A percentile compares a stretch with the other conserved stretches of the same genome.
phyloP scores from a whole-genome alignment of 2,888 invertebrate genomes.

The Athripsodes cinereus region DNA sequence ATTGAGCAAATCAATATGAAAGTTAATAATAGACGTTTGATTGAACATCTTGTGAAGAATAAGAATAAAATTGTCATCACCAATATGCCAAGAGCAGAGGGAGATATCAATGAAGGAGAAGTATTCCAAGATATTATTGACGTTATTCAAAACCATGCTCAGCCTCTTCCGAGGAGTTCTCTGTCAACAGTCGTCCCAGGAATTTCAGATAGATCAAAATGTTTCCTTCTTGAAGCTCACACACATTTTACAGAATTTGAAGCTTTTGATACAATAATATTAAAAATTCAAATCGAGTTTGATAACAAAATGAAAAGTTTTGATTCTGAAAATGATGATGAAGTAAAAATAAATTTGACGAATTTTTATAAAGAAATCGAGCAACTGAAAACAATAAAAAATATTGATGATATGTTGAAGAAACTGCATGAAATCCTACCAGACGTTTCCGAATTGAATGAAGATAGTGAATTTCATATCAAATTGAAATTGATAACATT shows the following conservation, averaged over 20 bases:
- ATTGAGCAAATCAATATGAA: not conserved
- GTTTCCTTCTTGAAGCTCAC: not conserved
- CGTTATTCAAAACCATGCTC: not conserved
- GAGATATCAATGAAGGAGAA: not conserved
- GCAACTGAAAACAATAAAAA: not conserved
- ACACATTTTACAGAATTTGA: not conserved
- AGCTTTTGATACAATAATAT: not conserved
- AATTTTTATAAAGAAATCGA: not conserved
- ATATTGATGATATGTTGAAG: not conserved
- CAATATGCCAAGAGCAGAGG: not conserved
- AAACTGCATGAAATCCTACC: not conserved
- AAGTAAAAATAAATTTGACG: not conserved
- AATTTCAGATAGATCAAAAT: not conserved
- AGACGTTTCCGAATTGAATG: not conserved
- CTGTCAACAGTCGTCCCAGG: not conserved
- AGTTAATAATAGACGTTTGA: not conserved
- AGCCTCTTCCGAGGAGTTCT: not conserved
- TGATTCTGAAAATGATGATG: not conserved
- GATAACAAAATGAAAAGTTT: not conserved
- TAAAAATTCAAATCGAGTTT: not conserved
- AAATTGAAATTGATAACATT: not conserved
- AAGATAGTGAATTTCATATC: not conserved
- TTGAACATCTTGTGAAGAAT: not conserved
- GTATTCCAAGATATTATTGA: not conserved
- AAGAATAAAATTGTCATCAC: not conserved